Percentiles rank a stretch among this genome's conserved stretches.
phyloP scores from a whole-genome alignment of 2,888 invertebrate genomes.

The Thysanoteuthis rhombus region DNA sequence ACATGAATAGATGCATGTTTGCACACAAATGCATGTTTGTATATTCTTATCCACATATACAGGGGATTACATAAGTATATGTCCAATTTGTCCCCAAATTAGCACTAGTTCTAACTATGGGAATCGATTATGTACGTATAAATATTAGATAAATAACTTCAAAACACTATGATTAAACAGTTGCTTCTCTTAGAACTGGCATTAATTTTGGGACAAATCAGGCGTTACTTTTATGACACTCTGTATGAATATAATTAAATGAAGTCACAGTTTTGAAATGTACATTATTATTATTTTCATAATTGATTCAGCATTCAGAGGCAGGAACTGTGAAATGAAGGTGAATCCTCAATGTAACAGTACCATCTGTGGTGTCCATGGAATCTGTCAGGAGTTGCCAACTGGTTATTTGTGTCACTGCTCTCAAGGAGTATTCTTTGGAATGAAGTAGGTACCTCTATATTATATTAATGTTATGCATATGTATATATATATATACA shows the following conservation, averaged over 20 bases:
- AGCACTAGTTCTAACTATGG: too few relatives aligned
- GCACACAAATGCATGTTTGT: neutral
- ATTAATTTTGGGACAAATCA: too few relatives aligned
- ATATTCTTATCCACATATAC: neutral
- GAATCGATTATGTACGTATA: too few relatives aligned
- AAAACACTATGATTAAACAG: too few relatives aligned
- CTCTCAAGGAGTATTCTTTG: slow-evolving; percentile 72
- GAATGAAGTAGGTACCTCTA: neutral
- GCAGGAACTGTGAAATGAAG: neutral
- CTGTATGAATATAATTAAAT: too few relatives aligned
- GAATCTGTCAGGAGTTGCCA: slow-evolving; percentile 92
- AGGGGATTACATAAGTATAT: too few relatives aligned
- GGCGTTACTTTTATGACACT: too few relatives aligned
- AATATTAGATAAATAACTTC: too few relatives aligned
- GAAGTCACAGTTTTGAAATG: neutral
- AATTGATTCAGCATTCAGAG: neutral
- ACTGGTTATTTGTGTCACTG: slow-evolving; percentile 93
- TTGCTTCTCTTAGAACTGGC: too few relatives aligned
- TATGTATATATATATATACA: too few relatives aligned
- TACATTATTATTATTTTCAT: neutral
- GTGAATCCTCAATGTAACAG: neutral
- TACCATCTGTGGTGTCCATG: slow-evolving; percentile 88
- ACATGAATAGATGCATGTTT: neutral
- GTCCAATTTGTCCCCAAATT: too few relatives aligned
- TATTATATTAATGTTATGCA: neutral